phyloP scores from a whole-genome alignment of 2,888 invertebrate genomes.

The Blastobasis adustella region DNA sequence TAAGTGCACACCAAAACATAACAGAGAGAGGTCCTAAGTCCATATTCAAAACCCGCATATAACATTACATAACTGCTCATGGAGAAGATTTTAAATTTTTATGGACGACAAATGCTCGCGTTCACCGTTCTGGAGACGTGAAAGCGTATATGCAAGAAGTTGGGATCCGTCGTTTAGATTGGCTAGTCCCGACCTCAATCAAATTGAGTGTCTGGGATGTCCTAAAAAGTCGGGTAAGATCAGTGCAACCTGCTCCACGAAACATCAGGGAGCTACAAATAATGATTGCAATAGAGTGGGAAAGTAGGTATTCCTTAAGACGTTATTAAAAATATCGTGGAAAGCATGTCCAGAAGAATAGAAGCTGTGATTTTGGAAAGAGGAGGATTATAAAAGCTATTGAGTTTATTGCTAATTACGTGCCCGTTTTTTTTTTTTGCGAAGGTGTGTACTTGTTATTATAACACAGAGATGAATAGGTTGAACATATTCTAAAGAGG shows the following conservation, averaged over 20 bases:
- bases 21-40: not conserved
- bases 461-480: no score
- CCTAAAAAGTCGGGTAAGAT: not conserved
- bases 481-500: no score
- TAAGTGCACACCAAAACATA: slow-evolving; percentile 1
- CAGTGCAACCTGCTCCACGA: not conserved
- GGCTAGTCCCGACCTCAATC: not conserved
- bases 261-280: not conserved
- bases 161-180: not conserved
- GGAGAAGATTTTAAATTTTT: slow-evolving; percentile 1
- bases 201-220: not conserved
- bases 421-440: no score
- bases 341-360: not conserved
- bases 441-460: no score
- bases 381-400: no score
- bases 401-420: no score
- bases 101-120: slow-evolving; percentile 1
- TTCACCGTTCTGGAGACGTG: not conserved
- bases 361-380: not conserved
- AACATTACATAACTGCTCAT: not conserved
- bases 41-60: slow-evolving; percentile 2
- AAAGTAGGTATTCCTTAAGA: no score
- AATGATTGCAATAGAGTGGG: not conserved
- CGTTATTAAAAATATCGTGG: not conserved
- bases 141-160: slow-evolving; percentile 1